Base-by-base conservation (phyloP, 2,888 invertebrate species). In the Aquatica leii region DNA sequence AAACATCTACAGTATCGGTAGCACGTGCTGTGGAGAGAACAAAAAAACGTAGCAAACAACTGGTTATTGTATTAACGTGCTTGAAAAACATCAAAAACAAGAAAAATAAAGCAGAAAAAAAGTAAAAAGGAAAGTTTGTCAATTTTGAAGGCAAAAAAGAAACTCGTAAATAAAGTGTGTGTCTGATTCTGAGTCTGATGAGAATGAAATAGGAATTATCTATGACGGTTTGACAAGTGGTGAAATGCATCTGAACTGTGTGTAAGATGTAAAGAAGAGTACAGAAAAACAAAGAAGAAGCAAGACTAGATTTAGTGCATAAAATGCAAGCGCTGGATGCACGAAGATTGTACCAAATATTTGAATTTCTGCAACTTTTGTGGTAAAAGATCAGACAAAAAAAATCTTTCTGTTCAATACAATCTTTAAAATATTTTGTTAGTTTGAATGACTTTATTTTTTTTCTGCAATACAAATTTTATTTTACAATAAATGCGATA, bases 1-100 rank as follows among this genome's bases (percentile, higher is more conserved):
- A 46, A 17, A 55, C 43, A 46, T 46, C 11, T 21, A 41, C 43
- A 31, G 15, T 55, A 15, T 31, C 55, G 43, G 34, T 55, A 9
- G n/a, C 21, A n/a, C 46, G 12, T 21, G 31, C 43, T 17, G 41
- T 55, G 31, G 3, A 55, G 21, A 24, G 1, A 18, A 12, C 21
- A 14, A 55, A 18, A 56, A 46, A 48, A 48, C 34, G 31, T 15
- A 31, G 34, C 24, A 24, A 5, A 56, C 48, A 48, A 48, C 20
- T 56, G 14, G 48, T 18, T 54, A 21, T 24, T 40, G 21, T 41
- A 12, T 40, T 53, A 21, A 53, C 53, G 37, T 24, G 4, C 6
- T 4, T 6, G 4, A 6, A 2, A 24, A 24, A 24, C 24, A 24
- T 24, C 24, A 24, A 24, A 35, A 37, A 11, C 52, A 37, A 37